Base-by-base conservation (phyloP, 2,113 vertebrate species). In the Xenopus borealis region DNA sequence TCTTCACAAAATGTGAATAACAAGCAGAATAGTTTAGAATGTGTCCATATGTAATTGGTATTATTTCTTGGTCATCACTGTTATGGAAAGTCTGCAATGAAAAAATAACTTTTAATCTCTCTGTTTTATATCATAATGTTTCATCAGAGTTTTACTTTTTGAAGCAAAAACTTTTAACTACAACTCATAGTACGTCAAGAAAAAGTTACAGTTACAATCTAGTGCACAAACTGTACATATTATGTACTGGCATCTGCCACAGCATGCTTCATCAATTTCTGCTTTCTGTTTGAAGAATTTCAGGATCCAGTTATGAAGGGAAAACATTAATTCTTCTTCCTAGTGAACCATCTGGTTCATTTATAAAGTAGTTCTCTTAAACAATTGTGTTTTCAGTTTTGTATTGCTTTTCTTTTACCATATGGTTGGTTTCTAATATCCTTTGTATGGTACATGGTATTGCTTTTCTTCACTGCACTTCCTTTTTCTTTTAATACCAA, bases 271-370 rank as follows among this genome's bases (percentile, higher is more conserved):
- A 76, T 76, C 73, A 76, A 62, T 76, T 59, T 45, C 57, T 69
- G 59, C 73, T 76, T 76, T 69, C 59, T 76, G 18, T 76, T 76
- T 76, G 73, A 76, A 76, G 73, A 76, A 69, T 76, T 76, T 69
- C 66, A 76, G 73, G 59, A 76, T 76, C 58, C 73, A 63, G 73
- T 69, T 69, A 63, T 69, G 47, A 76, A 69, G 73, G 47, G 46
- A 76, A 76, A 62, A 63, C 73, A 69, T 76, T 69, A 69, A 76
- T 76, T 76, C 59, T 74, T 74, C 40, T 76, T 55, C 69, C 73
- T 69, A 69, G 59, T 62, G 66, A 76, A 69, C 73, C 73, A 76
- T 76, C 73, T 76, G 73, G 57, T 76, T 76, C 66, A 76, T 76
- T 76, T 76, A 62, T 69, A 58, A 76, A 69, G 46, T 19, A 17